phyloP scores from a whole-genome alignment of 2,113 vertebrate genomes.

The Phrynosoma platyrhinos region DNA sequence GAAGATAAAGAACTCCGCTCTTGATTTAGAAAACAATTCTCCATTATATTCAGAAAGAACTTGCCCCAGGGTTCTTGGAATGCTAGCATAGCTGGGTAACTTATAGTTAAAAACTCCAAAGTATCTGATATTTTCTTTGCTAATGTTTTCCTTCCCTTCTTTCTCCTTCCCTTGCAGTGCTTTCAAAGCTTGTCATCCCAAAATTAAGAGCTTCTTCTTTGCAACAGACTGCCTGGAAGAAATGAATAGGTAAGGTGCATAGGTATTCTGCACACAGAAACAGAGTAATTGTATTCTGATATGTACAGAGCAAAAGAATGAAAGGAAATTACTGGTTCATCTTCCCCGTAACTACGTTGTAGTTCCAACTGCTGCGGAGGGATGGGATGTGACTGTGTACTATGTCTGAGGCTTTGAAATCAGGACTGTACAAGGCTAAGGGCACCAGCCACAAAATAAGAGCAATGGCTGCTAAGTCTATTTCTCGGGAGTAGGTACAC shows the following conservation, averaged over 20 bases:
- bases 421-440: not conserved
- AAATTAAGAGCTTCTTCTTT: slow-evolving; percentile 95
- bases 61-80: not conserved
- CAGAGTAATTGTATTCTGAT: not conserved
- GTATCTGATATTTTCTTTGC: not conserved
- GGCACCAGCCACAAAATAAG: not conserved
- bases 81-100: not conserved
- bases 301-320: not conserved
- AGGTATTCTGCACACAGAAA: not conserved
- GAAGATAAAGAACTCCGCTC: not conserved
- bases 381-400: not conserved
- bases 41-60: not conserved
- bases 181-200: slow-evolving; percentile 93
- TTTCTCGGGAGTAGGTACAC: not conserved
- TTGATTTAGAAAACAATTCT: not conserved
- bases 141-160: slow-evolving; percentile 2
- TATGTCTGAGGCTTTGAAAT: not conserved
- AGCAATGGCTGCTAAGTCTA: no score
- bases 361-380: not conserved
- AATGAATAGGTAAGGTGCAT: slow-evolving; percentile 88
- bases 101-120: not conserved
- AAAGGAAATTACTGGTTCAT: not conserved
- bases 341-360: not conserved
- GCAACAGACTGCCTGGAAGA: slow-evolving; percentile 92
- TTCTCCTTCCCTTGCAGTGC: slow-evolving; percentile 77